Evolutionary conservation across 2,797 vertebrate species (phyloP).

Genomic region (Gephyroberyx darwinii): DNA sequence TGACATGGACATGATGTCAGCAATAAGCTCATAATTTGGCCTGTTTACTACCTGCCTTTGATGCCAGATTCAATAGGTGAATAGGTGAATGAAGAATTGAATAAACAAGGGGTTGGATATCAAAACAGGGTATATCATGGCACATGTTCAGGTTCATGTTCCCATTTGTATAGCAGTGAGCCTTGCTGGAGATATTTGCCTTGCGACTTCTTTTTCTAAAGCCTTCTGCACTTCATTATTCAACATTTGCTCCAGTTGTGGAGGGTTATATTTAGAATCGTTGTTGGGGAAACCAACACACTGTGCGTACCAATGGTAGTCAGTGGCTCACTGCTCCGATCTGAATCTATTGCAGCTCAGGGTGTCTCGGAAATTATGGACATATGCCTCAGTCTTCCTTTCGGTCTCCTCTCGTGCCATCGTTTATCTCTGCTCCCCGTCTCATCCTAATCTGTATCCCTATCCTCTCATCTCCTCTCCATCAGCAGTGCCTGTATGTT

Average conservation of each 20-base stretch:
- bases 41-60: background rate
- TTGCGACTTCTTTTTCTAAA: constrained; percentile 38
- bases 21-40: background rate
- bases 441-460: constrained; percentile 6
- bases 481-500: constrained; percentile 11
- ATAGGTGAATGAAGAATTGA: background rate
- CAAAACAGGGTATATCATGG: background rate
- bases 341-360: constrained; percentile 16
- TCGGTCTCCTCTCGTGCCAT: constrained; percentile 7
- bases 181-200: constrained; percentile 20
- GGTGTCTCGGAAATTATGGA: constrained; percentile 4
- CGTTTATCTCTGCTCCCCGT: background rate
- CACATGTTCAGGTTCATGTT: background rate
- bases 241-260: constrained; percentile 75
- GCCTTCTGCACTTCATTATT: constrained; percentile 68
- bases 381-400: constrained; percentile 9
- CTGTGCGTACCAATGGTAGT: constrained; percentile 44
- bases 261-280: constrained; percentile 71
- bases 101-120: background rate
- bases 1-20: background rate
- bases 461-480: constrained; percentile 3
- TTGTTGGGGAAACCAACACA: constrained; percentile 70
- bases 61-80: background rate
- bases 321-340: constrained; percentile 18
- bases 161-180: constrained; percentile 15